A percentile compares a stretch with the other conserved stretches of the same genome.
Evolutionary conservation across 2,888 invertebrate genomes (phyloP).

Genomic region (Sericinus montela): DNA sequence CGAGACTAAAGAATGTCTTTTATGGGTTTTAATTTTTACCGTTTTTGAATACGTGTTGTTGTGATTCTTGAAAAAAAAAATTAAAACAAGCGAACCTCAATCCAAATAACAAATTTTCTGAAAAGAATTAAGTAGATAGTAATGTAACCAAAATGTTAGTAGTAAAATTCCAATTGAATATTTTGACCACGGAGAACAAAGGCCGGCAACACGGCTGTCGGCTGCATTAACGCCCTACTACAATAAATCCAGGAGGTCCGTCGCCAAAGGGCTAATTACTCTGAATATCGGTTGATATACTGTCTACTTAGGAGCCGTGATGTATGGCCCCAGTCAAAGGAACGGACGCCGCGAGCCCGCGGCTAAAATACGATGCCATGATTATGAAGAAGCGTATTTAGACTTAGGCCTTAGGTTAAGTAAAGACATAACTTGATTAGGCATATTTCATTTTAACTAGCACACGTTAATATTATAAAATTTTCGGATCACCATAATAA

Average conservation of each 20-base stretch:
- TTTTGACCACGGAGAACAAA: constrained; percentile 64
- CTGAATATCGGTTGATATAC: constrained; percentile 75
- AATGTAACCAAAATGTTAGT: constrained; percentile 3
- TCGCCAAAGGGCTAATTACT: constrained; percentile 78
- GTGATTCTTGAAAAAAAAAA: no score
- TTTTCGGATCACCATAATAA: no score
- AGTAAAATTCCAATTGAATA: constrained; percentile 66
- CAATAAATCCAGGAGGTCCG: constrained; percentile 75
- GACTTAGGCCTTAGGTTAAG: constrained; percentile 31
- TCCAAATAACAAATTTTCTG: no score
- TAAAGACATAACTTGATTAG: constrained; percentile 16
- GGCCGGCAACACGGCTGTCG: constrained; percentile 73
- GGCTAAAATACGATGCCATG: constrained; percentile 50
- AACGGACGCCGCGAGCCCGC: constrained; percentile 64
- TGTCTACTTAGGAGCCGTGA: constrained; percentile 76
- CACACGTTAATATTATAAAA: neutral
- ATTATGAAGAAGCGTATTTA: constrained; percentile 74
- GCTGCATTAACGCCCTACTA: constrained; percentile 72
- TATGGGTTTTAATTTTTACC: constrained; percentile 12
- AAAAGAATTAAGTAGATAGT: no score
- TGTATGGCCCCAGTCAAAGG: constrained; percentile 73
- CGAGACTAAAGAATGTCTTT: constrained; percentile 10
- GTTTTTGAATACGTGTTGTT: neutral
- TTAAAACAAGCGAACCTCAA: no score
- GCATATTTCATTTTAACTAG: constrained; percentile 3